Evolutionary conservation across 2,888 invertebrate genomes (phyloP), one percentile per base, ranked within the genome.

Genomic region (Tinea trinotella): DNA sequence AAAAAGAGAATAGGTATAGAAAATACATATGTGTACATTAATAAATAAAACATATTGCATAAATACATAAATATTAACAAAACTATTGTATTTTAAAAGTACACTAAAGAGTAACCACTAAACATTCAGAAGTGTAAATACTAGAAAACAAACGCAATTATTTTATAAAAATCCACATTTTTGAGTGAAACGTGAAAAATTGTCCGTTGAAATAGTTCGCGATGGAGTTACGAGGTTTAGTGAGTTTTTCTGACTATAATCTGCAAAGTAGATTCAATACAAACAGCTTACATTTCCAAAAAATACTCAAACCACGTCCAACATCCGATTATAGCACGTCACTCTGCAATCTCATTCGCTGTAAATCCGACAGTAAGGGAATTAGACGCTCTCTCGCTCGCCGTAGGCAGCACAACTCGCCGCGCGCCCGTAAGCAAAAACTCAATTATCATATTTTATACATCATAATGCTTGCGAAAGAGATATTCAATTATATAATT

Each of bases 401-500:
- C 50, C 22, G 50, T 19, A n/a, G 15, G 50, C 50, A 50, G 4
- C 48, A 48, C n/a, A 18, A 48, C 48, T 24, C 55, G 62, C 59
- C 62, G 67, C 71, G 68, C 71, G 70, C 68, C 73, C 72, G 75
- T 71, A 67, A 75, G 76, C 75, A 76, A 74, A 77, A 82, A 85
- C 76, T 77, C 76, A 78, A 84, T 85, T 84, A 85, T 82, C 85
- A 85, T 85, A 84, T 85, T 84, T 85, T 84, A 84, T 83, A 83
- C 79, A 80, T 83, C 82, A 81, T 85, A 79, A 84, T 84, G 76
- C 83, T 83, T 81, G 83, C 76, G 80, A 77, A 75, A 73, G 66
- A 82, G 80, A 83, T 84, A 85, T 85, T 84, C 80, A 83, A 85
- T 85, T 84, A 85, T 83, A 78, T 83, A 83, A 84, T 83, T 83